Evolutionary conservation across 1,140 invertebrate species (phyloP).

Genomic region (Lasioglossum albipes): DNA sequence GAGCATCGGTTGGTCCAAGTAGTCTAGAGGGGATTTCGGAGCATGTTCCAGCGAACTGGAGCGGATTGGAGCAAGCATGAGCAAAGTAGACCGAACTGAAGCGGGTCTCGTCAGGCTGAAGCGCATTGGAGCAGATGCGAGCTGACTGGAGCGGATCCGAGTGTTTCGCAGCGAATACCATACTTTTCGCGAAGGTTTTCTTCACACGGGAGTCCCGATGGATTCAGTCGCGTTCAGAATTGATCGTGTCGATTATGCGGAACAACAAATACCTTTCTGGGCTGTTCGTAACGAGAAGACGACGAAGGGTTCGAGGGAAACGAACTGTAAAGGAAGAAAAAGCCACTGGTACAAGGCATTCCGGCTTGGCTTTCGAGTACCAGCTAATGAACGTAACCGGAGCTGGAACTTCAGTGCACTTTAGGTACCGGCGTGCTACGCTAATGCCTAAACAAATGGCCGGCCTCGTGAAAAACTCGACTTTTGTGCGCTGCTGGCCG

Average conservation of each 20-base stretch:
- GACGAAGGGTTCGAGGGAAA: background rate
- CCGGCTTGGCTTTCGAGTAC: slow-evolving; percentile 40
- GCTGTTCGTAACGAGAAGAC: background rate
- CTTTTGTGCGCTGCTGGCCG: slow-evolving; percentile 17
- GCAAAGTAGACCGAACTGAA: too few species aligned
- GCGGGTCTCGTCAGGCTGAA: too few species aligned
- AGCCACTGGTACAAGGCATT: slow-evolving; percentile 23
- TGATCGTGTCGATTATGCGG: background rate
- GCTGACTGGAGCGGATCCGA: too few species aligned
- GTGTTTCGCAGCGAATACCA: too few species aligned
- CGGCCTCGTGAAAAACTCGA: slow-evolving; percentile 14
- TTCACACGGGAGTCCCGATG: too few species aligned
- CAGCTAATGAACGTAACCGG: slow-evolving; percentile 47
- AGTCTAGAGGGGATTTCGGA: too few species aligned
- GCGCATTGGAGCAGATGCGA: too few species aligned
- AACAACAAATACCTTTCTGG: background rate
- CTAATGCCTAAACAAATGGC: slow-evolving; percentile 53
- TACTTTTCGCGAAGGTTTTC: too few species aligned
- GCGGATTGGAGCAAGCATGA: too few species aligned
- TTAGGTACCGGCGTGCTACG: slow-evolving; percentile 15
- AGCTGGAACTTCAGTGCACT: slow-evolving; percentile 20
- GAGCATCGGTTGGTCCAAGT: too few species aligned
- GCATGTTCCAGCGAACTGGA: too few species aligned
- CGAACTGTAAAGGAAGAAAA: slow-evolving; percentile 38
- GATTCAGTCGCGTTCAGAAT: too few species aligned